Evolutionary conservation across 2,888 invertebrate species (phyloP).

Genomic region (Amphimallon solstitiale): DNA sequence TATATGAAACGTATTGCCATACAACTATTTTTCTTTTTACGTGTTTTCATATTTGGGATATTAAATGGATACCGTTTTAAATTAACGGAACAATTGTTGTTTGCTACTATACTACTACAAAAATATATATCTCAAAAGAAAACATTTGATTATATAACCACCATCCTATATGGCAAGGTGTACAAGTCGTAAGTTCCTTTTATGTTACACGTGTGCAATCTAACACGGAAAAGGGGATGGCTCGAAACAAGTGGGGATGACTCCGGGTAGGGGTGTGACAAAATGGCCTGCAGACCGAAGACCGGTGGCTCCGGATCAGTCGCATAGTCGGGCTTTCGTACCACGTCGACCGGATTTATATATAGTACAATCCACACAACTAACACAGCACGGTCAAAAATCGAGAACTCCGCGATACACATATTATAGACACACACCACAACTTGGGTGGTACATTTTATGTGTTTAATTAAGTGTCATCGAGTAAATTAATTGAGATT

Average conservation of each 20-base stretch:
- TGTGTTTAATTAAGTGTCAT: conserved; percentile 7
- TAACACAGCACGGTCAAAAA: conserved; percentile 21
- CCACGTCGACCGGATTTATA: conserved; percentile 35
- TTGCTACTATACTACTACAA: no score
- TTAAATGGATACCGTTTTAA: no score
- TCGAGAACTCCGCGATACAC: conserved; percentile 9
- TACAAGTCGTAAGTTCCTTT: conserved; percentile 14
- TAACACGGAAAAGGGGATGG: conserved; percentile 50
- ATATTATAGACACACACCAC: no score
- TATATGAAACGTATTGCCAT: no score
- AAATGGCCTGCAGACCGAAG: conserved; percentile 70
- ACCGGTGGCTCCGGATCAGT: conserved; percentile 63
- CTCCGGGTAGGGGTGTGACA: conserved; percentile 65
- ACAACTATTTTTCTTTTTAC: no score
- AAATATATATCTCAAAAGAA: no score
- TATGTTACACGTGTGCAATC: conserved; percentile 20
- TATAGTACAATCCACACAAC: conserved; percentile 32
- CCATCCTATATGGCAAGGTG: background rate
- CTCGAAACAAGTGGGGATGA: conserved; percentile 57
- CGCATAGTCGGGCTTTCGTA: conserved; percentile 57
- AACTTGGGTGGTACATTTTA: no score
- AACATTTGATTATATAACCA: no score
- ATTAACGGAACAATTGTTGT: no score
- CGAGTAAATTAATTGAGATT: background rate
- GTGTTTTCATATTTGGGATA: no score